A percentile compares a stretch with the other conserved stretches of the same genome.
Conservation (phyloP, 2,888 invertebrate genomes). For the Ferrisia virgata region DNA sequence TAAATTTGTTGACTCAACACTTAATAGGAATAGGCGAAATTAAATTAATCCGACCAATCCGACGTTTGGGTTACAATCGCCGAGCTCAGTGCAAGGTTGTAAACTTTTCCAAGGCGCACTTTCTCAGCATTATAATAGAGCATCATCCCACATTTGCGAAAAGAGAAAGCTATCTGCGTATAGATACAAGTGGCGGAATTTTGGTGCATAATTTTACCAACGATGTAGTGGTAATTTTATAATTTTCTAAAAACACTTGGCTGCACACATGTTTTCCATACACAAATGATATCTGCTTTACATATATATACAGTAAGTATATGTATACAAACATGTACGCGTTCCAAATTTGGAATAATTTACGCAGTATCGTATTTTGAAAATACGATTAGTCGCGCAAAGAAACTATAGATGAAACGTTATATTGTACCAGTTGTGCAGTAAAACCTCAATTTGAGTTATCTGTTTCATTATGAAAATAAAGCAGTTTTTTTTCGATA, state of each 20-base stretch:
- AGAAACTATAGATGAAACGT: background rate
- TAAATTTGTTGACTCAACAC: conserved; percentile 27
- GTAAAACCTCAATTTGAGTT: background rate
- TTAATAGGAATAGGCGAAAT: conserved; percentile 13
- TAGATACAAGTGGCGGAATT: background rate
- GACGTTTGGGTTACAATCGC: conserved; percentile 8
- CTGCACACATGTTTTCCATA: conserved; percentile 10
- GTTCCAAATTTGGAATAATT: background rate
- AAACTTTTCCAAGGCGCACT: background rate
- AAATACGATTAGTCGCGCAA: conserved; percentile 7
- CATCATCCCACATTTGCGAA: conserved; percentile 1
- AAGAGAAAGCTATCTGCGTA: background rate
- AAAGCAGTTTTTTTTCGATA: background rate
- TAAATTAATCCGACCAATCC: conserved; percentile 26
- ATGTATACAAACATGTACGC: background rate
- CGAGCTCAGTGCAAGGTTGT: background rate
- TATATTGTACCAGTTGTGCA: background rate
- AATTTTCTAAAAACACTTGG: conserved; percentile 19
- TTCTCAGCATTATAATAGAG: background rate
- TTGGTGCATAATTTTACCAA: background rate
- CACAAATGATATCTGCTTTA: background rate
- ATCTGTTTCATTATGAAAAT: background rate
- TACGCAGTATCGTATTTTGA: background rate
- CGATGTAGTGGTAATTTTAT: conserved; percentile 3
- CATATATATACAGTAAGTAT: background rate